phyloP scores from a whole-genome alignment of 1,140 invertebrate genomes.

The Achatina immaculata region DNA sequence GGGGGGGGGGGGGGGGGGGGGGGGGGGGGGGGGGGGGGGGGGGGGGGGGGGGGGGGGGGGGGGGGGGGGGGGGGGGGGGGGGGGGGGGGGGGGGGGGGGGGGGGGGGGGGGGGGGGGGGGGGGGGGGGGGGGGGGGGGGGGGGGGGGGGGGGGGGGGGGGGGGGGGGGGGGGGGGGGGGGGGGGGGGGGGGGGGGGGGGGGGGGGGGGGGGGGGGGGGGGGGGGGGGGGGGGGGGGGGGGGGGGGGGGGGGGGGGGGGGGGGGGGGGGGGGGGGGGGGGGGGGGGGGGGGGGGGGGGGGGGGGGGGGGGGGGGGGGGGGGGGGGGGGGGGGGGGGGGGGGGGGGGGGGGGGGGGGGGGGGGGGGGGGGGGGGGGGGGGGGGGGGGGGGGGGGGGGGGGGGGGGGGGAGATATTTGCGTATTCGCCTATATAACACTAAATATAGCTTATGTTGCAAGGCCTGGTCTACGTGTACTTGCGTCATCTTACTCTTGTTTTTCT shows the following conservation, averaged over 20 bases:
- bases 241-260: background rate
- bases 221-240: slow-evolving; percentile 2
- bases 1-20: background rate
- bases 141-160: background rate
- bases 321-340: background rate
- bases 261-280: slow-evolving; percentile 3
- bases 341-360: background rate
- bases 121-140: background rate
- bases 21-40: background rate
- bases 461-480: background rate
- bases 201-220: background rate
- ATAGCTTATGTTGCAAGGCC: background rate
- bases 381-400: background rate
- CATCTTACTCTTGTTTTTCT: too few relatives aligned
- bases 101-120: background rate
- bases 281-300: background rate
- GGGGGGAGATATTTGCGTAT: background rate
- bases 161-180: background rate
- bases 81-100: background rate
- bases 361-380: background rate
- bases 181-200: background rate
- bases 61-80: background rate
- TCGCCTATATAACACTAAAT: background rate
- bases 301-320: background rate
- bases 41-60: background rate